phyloP scores from a whole-genome alignment of 1,140 invertebrate species.

The Drosophila nannoptera region DNA sequence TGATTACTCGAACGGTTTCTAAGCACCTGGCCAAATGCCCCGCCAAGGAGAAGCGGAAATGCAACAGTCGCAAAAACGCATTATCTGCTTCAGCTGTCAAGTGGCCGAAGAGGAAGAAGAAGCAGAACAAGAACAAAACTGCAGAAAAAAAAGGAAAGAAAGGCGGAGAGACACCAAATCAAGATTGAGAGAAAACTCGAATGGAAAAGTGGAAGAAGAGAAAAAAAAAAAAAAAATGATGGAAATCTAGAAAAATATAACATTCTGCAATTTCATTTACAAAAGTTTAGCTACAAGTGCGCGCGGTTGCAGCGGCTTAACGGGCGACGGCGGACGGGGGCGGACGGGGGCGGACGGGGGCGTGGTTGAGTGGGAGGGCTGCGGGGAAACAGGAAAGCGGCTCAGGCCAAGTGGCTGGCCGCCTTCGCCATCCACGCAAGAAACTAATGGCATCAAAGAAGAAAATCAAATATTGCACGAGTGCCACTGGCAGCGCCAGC shows the following conservation, averaged over 20 bases:
- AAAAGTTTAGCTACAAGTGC: conserved; percentile 74
- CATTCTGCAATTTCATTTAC: conserved; percentile 76
- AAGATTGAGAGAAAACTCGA: conserved; percentile 6
- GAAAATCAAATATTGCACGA: conserved; percentile 77
- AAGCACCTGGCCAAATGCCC: conserved; percentile 54
- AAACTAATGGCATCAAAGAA: conserved; percentile 75
- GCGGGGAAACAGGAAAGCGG: not conserved
- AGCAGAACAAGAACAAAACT: not conserved
- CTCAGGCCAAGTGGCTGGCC: conserved; percentile 1
- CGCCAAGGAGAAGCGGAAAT: conserved; percentile 15
- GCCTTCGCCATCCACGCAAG: conserved; percentile 29
- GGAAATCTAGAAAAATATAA: conserved; percentile 24
- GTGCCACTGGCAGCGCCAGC: conserved; percentile 62
- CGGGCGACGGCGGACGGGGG: too few relatives aligned
- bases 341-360: too few relatives aligned
- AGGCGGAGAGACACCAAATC: conserved; percentile 12
- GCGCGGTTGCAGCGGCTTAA: conserved; percentile 44
- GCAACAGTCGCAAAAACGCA: conserved; percentile 75
- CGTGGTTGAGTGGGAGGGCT: not conserved
- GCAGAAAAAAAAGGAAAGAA: conserved; percentile 9
- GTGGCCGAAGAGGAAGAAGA: conserved; percentile 42
- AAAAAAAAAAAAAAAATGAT: conserved; percentile 12
- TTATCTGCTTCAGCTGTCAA: conserved; percentile 72
- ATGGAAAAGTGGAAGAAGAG: not conserved
- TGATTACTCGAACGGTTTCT: conserved; percentile 72